Evolutionary conservation across 2,888 invertebrate species (phyloP).

Genomic region (Athalia cordata): DNA sequence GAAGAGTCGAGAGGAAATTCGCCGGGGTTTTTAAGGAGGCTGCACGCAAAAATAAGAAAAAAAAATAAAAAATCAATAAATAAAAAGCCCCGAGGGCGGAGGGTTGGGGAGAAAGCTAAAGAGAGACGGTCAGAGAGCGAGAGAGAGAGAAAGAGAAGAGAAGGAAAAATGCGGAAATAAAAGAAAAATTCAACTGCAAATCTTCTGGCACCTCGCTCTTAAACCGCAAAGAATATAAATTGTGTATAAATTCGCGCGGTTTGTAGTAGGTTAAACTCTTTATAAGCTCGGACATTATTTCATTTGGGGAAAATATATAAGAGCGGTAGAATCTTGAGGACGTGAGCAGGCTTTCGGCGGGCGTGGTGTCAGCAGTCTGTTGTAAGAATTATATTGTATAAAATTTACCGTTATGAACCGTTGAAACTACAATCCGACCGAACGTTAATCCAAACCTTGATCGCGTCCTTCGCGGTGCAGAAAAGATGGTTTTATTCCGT

Average conservation of each 20-base stretch:
- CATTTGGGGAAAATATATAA: constrained; percentile 38
- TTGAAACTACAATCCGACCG: background rate
- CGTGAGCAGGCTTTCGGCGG: constrained; percentile 4
- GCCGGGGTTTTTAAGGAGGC: constrained; percentile 42
- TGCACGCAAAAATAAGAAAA: constrained; percentile 42
- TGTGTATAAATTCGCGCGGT: background rate
- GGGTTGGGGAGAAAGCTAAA: background rate
- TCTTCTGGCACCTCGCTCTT: background rate
- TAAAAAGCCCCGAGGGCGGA: background rate
- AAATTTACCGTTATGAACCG: background rate
- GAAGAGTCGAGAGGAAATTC: too few relatives aligned
- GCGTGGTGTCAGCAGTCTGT: constrained; percentile 41
- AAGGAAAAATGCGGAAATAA: constrained; percentile 6
- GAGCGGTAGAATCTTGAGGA: background rate
- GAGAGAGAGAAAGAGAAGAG: background rate
- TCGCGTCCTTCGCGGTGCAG: too few relatives aligned
- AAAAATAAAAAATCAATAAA: constrained; percentile 22
- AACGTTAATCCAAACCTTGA: too few relatives aligned
- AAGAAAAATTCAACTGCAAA: background rate
- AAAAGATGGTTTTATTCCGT: too few relatives aligned
- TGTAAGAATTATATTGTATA: background rate
- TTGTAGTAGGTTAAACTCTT: background rate
- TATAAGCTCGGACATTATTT: constrained; percentile 25
- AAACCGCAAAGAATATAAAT: constrained; percentile 12
- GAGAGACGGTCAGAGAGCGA: background rate